Percentiles rank a stretch among this genome's conserved stretches.
phyloP scores from a whole-genome alignment of 2,888 invertebrate species.

The Lycocerus yunnanus region DNA sequence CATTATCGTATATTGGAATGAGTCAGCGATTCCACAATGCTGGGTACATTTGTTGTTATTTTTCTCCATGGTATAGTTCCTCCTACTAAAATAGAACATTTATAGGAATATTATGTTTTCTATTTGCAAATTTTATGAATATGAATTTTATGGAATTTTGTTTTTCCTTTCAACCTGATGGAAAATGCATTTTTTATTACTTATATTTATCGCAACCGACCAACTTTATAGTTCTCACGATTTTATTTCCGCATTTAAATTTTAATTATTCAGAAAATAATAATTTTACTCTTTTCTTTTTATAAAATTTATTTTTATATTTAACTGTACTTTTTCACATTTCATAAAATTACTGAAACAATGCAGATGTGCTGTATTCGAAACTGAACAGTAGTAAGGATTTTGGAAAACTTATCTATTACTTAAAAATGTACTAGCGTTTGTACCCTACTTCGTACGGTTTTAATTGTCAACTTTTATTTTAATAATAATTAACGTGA shows the following conservation, averaged over 20 bases:
- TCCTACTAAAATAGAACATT: constrained; percentile 16
- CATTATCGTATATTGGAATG: constrained; percentile 27
- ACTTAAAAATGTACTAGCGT: too few relatives aligned
- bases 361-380: too few relatives aligned
- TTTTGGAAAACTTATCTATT: too few relatives aligned
- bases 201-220: neutral
- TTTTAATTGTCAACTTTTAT: too few relatives aligned
- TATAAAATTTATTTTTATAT: too few relatives aligned
- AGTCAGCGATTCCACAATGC: constrained; percentile 7
- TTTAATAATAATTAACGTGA: too few relatives aligned
- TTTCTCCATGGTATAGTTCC: constrained; percentile 20
- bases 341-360: too few relatives aligned
- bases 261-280: too few relatives aligned
- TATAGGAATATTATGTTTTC: constrained; percentile 20
- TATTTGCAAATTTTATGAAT: constrained; percentile 26
- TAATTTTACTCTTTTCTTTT: too few relatives aligned
- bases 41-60: constrained; percentile 23
- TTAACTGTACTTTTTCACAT: too few relatives aligned
- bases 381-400: too few relatives aligned
- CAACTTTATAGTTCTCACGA: neutral
- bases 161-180: constrained; percentile 8
- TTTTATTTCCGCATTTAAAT: neutral
- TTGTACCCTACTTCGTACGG: too few relatives aligned
- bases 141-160: constrained; percentile 18
- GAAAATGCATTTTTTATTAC: constrained; percentile 10